These are phyloP conservation scores for Clivina fossor DNA, from an alignment of 2,888 invertebrate genomes.

Conservation along the genomic window DNA sequence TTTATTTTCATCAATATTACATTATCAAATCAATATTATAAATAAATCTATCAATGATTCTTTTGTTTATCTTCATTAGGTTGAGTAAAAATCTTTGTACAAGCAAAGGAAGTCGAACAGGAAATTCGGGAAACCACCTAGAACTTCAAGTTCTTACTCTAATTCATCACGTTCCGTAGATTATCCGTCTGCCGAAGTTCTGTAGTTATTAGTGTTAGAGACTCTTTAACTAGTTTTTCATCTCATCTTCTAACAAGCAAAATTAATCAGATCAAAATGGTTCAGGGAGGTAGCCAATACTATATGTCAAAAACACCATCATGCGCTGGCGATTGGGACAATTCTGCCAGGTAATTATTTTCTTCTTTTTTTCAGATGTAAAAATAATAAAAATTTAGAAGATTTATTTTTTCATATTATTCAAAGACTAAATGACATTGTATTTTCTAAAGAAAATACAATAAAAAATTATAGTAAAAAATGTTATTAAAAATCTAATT, in stretches of 20 bases:
- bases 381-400: no score
- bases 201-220: conserved; percentile 16
- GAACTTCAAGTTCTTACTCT: conserved; percentile 82
- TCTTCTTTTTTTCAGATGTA: no score
- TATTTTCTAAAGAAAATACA: no score
- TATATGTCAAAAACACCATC: conserved; percentile 34
- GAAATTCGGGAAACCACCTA: conserved; percentile 81
- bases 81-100: conserved; percentile 80
- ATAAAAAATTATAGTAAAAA: no score
- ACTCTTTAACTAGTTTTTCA: conserved; percentile 11
- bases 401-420: no score
- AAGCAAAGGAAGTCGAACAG: conserved; percentile 80
- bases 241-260: conserved; percentile 3
- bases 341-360: conserved; percentile 46
- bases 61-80: conserved; percentile 56
- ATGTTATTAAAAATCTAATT: not conserved
- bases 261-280: conserved; percentile 50
- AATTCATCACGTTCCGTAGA: conserved; percentile 84
- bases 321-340: conserved; percentile 42
- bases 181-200: conserved; percentile 18
- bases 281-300: conserved; percentile 47
- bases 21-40: conserved; percentile 36
- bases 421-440: no score
- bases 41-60: conserved; percentile 9
- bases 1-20: conserved; percentile 1